A percentile compares a stretch with the other conserved stretches of the same genome.
Conservation (phyloP, 2,113 vertebrate species). For the Rattus norvegicus region DNA sequence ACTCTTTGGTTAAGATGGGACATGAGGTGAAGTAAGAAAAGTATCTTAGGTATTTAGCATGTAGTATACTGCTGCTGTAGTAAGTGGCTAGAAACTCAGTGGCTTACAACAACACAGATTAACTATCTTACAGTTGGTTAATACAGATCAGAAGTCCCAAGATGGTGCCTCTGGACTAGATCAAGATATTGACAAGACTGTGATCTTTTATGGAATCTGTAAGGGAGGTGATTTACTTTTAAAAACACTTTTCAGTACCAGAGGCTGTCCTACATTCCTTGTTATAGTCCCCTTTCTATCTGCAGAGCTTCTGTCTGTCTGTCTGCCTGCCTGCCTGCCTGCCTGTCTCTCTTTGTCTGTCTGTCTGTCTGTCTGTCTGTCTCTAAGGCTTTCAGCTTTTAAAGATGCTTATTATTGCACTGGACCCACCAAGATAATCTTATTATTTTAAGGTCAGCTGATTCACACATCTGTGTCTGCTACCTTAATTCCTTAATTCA, state of each 20-base stretch:
- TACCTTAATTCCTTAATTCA: constrained; percentile 19
- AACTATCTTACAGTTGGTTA: not conserved
- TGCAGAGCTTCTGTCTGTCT: not conserved
- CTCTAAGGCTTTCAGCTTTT: constrained; percentile 10
- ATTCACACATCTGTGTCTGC: not conserved
- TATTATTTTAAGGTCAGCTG: not conserved
- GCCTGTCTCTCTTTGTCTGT: rapidly evolving
- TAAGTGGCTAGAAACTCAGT: constrained; percentile 23
- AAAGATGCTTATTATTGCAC: not conserved
- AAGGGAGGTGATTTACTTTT: not conserved
- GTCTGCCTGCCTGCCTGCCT: no score
- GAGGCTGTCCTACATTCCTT: not conserved
- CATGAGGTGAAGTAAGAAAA: not conserved
- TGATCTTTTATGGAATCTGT: not conserved
- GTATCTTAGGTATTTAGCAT: not conserved
- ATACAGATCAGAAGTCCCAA: not conserved
- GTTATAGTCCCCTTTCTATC: not conserved
- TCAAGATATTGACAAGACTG: not conserved
- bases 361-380: not conserved
- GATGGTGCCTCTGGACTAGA: not conserved
- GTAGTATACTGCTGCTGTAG: not conserved
- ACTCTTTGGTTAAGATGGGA: not conserved
- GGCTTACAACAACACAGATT: not conserved
- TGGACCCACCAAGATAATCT: not conserved
- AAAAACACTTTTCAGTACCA: not conserved